Percentiles rank a stretch among this genome's conserved stretches.
phyloP scores from a whole-genome alignment of 2,888 invertebrate genomes.

The Fragum sueziense region DNA sequence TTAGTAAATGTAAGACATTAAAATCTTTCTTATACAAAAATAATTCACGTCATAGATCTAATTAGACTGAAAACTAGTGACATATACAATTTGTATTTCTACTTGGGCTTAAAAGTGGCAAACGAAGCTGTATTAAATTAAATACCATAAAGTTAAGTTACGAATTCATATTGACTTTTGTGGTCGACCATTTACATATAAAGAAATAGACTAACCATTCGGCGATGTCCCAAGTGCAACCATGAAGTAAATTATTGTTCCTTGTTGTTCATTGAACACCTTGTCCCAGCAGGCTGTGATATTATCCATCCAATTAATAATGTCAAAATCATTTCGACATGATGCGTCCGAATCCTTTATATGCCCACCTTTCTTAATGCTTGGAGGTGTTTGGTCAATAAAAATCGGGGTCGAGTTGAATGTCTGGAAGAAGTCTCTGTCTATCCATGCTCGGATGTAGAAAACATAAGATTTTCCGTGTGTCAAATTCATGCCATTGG shows the following conservation, averaged over 20 bases:
- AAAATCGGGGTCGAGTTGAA: conserved; percentile 49
- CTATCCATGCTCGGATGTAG: conserved; percentile 61
- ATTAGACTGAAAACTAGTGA: neutral
- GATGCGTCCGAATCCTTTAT: conserved; percentile 52
- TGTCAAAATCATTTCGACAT: conserved; percentile 62
- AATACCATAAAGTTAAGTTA: too few species aligned
- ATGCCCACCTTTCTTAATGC: conserved; percentile 44
- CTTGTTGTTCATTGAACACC: conserved; percentile 50
- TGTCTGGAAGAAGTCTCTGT: conserved; percentile 23
- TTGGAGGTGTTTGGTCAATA: conserved; percentile 62
- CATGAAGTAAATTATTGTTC: conserved; percentile 27
- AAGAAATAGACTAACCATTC: conserved; percentile 38
- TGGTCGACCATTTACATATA: too few species aligned
- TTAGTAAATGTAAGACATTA: too few species aligned
- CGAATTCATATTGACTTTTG: too few species aligned
- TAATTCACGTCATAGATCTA: too few species aligned
- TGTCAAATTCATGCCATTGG: conserved; percentile 29
- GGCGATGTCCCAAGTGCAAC: conserved; percentile 43
- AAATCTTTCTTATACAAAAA: too few species aligned
- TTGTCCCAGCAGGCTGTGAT: conserved; percentile 63
- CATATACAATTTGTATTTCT: neutral
- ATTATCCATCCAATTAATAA: conserved; percentile 49
- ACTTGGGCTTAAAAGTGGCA: too few species aligned
- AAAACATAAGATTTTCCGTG: conserved; percentile 39
- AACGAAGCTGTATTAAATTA: too few species aligned